Evolutionary conservation across 2,113 vertebrate genomes (phyloP).

Genomic region (Ovis canadensis): DNA sequence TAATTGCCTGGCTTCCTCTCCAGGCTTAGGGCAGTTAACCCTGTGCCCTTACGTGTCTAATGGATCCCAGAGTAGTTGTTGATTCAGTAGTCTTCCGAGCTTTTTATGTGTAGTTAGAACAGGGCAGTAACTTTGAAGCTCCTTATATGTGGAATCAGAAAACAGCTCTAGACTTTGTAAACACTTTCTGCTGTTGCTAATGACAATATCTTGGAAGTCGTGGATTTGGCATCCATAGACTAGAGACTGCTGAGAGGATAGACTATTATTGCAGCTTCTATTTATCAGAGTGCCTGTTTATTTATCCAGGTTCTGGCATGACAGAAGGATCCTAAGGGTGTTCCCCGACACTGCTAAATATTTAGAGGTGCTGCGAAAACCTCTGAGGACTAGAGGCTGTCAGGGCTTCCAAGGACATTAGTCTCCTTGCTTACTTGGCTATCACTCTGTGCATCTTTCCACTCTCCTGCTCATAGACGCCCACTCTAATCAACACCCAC

Average conservation of each 20-base stretch:
- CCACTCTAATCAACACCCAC: background rate
- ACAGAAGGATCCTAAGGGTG: background rate
- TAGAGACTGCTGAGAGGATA: background rate
- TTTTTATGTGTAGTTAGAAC: background rate
- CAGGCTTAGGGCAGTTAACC: background rate
- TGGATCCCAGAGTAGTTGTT: background rate
- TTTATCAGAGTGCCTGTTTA: background rate
- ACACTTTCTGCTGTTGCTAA: background rate
- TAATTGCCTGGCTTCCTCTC: background rate
- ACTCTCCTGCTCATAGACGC: rapidly evolving
- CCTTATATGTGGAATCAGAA: background rate
- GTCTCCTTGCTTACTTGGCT: background rate
- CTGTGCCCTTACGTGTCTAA: background rate
- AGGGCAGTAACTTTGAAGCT: background rate
- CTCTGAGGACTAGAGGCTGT: background rate
- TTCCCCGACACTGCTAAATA: background rate
- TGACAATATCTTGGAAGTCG: background rate
- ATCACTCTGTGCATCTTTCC: background rate
- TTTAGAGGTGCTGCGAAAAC: background rate
- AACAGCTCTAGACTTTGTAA: background rate
- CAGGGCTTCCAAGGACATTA: background rate
- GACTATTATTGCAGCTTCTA: background rate
- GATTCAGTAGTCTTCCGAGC: background rate
- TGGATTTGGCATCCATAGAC: background rate
- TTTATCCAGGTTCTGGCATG: background rate